Percentiles rank a stretch among this genome's conserved stretches.
phyloP scores from a whole-genome alignment of 2,888 invertebrate species.

The Eugnorisma glareosa region DNA sequence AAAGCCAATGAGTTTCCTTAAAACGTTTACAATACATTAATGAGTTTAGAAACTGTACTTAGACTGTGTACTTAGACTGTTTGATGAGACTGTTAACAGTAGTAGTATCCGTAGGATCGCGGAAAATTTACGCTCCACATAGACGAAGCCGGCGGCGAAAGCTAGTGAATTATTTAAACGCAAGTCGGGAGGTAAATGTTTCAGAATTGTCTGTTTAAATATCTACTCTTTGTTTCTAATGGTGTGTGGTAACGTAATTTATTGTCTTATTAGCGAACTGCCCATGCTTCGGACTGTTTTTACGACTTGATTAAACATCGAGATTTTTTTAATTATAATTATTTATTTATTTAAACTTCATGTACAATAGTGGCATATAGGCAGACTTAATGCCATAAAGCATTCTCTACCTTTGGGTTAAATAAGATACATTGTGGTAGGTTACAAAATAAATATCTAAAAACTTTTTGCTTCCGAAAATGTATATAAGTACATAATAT shows the following conservation, averaged over 20 bases:
- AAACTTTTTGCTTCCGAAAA: too few species aligned
- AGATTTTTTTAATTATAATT: not conserved
- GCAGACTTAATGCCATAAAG: too few species aligned
- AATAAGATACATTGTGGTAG: too few species aligned
- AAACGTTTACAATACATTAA: constrained; percentile 38
- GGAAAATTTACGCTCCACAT: constrained; percentile 39
- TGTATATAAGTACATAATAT: too few species aligned
- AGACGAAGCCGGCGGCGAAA: constrained; percentile 8
- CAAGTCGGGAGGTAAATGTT: constrained; percentile 22
- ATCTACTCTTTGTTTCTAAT: not conserved
- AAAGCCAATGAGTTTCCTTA: constrained; percentile 15
- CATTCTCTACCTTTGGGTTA: too few species aligned
- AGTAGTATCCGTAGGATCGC: constrained; percentile 44
- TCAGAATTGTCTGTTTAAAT: constrained; percentile 17
- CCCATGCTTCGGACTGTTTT: not conserved
- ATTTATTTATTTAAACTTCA: too few species aligned
- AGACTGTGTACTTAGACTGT: constrained; percentile 22
- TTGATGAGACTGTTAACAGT: constrained; percentile 35
- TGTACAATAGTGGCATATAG: too few species aligned
- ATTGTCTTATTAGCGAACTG: not conserved
- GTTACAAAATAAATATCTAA: too few species aligned
- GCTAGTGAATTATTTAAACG: constrained; percentile 42
- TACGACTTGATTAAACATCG: not conserved
- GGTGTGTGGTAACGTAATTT: too few species aligned
- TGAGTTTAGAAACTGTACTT: constrained; percentile 35